Base-by-base conservation (phyloP, 2,113 vertebrate species). In the Oreochromis tanganicae region DNA sequence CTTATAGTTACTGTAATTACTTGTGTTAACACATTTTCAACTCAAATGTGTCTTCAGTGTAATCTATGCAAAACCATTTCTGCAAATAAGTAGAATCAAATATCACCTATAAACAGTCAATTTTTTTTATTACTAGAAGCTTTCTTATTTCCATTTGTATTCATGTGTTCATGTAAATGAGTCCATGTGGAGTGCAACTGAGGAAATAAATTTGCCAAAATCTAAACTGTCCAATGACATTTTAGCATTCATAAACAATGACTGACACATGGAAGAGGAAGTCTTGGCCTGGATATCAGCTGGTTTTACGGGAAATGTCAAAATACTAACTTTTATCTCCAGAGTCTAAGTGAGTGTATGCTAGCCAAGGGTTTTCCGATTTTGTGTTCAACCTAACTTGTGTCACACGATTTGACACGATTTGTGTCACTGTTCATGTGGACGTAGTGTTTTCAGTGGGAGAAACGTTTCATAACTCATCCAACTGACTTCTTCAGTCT, bases 41-140 rank as follows among this genome's bases (percentile, higher is more conserved):
- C 63, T 68, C 11, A 68, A 68, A 68, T 27, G 21, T 73, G 21
- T 73, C 38, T 46, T 24, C 2, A 0, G 13, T 27, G n/a, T 6
- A 43, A 43, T 43, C 0, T 71, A 41, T 27, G 38, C 13, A 71
- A 71, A 43, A 8, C 2, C 0, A 43, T 0, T 21, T 24, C 66
- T 24, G 38, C 38, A 46, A 16, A 46, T 24, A 46, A 16, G 41
- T 43, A 24, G 63, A 43, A 71, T 24, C 32, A 63, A 1, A 63
- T 36, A 63, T 63, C 0, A 63, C 0, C 3, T 19, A 4, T 36
- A 66, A 66, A 66, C 61, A 66, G 21, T 0, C 1, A 0, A 0
- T 1, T 21, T 63, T 17, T 48, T 4, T 2, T 7, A 7, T 38
- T 43, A n/a, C 1, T 14, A 14, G 3, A 71, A 43, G 36, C 21